Percentiles rank a stretch among this genome's conserved stretches.
phyloP scores from a whole-genome alignment of 2,113 vertebrate genomes.

The Raja brachyura region DNA sequence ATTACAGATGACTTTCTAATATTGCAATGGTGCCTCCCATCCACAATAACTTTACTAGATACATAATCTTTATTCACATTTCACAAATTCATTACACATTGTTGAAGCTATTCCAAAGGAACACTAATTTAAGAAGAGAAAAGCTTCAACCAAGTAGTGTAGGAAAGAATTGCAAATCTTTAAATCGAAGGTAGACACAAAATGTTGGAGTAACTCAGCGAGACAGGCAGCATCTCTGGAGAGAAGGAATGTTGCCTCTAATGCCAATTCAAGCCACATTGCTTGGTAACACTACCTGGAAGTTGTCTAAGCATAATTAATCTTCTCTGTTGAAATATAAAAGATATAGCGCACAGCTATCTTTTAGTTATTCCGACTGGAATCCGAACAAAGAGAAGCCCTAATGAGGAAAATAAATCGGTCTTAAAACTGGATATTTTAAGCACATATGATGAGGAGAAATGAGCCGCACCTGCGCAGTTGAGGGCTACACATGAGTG shows the following conservation, averaged over 20 bases:
- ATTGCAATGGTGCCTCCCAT: background rate
- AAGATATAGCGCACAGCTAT: background rate
- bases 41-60: background rate
- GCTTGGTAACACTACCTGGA: background rate
- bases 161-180: no score
- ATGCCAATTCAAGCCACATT: background rate
- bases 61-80: background rate
- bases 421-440: background rate
- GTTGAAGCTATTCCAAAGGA: background rate
- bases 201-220: no score
- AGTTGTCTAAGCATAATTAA: background rate
- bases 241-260: no score
- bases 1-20: background rate
- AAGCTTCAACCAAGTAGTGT: background rate
- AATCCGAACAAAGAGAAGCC: background rate
- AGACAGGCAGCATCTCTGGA: no score
- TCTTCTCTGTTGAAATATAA: no score
- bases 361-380: background rate
- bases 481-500: no score
- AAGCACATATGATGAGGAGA: background rate
- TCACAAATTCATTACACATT: background rate
- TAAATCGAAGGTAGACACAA: no score
- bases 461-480: no score
- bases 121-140: background rate
- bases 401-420: background rate